Evolutionary conservation across 1,140 invertebrate genomes (phyloP).

Genomic region (Zaprionus capensis): DNA sequence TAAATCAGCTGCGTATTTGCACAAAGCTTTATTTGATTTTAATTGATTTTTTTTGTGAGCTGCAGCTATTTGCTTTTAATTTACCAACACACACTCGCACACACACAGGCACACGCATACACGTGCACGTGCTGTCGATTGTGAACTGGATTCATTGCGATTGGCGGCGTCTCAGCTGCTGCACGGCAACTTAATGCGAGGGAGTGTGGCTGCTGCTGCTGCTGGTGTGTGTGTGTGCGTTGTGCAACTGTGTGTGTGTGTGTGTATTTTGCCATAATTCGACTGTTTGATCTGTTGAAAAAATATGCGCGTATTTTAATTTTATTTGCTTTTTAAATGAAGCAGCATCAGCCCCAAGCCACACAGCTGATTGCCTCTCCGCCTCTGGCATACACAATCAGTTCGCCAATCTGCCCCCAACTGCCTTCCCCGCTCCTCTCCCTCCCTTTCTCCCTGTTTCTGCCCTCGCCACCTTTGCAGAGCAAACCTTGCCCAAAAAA

Average conservation of each 20-base stretch:
- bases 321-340: slow-evolving; percentile 82
- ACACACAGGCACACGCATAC: slow-evolving; percentile 14
- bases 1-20: slow-evolving; percentile 79
- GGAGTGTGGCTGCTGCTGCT: neutral
- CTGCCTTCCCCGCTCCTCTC: neutral
- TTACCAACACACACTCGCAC: slow-evolving; percentile 46
- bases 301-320: slow-evolving; percentile 75
- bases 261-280: slow-evolving; percentile 32
- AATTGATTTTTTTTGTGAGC: slow-evolving; percentile 71
- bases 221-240: neutral
- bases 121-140: slow-evolving; percentile 10
- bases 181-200: slow-evolving; percentile 1
- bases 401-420: slow-evolving; percentile 49
- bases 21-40: slow-evolving; percentile 81
- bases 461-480: too few relatives aligned
- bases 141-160: slow-evolving; percentile 23
- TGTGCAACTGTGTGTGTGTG: neutral
- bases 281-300: slow-evolving; percentile 37
- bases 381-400: slow-evolving; percentile 68
- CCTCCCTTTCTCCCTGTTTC: neutral
- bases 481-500: slow-evolving; percentile 10
- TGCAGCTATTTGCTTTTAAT: slow-evolving; percentile 74
- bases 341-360: slow-evolving; percentile 65
- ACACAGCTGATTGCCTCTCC: slow-evolving; percentile 72
- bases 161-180: slow-evolving; percentile 55